phyloP scores from a whole-genome alignment of 2,888 invertebrate species.

The Leptinotarsa peninsularis region DNA sequence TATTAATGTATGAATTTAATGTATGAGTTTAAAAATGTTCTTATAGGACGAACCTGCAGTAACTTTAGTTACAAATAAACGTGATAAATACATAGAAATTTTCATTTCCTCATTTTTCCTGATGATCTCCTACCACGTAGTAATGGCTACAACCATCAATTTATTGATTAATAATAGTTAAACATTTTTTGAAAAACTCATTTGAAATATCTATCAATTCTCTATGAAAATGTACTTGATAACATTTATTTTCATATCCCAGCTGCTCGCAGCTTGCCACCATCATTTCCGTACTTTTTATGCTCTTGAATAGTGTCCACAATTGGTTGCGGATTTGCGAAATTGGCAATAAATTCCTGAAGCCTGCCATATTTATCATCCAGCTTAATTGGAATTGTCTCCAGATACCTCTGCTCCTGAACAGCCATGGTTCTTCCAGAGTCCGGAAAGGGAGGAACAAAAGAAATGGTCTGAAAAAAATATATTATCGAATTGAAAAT shows the following conservation, averaged over 20 bases:
- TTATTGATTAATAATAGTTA: too few relatives aligned
- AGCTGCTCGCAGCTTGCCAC: conserved; percentile 74
- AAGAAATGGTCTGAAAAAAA: conserved; percentile 18
- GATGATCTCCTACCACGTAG: too few relatives aligned
- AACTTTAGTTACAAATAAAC: too few relatives aligned
- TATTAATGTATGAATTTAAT: too few relatives aligned
- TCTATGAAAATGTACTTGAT: too few relatives aligned
- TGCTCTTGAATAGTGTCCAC: conserved; percentile 81
- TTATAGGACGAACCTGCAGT: too few relatives aligned
- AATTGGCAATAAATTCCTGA: conserved; percentile 58
- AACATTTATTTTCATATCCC: conserved; percentile 61
- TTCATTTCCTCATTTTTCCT: too few relatives aligned
- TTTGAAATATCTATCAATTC: too few relatives aligned
- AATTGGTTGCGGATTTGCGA: conserved; percentile 73
- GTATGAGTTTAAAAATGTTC: too few relatives aligned
- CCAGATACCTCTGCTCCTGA: conserved; percentile 53
- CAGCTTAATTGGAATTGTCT: conserved; percentile 56
- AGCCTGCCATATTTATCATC: conserved; percentile 60
- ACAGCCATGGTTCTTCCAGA: conserved; percentile 60
- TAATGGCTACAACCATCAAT: too few relatives aligned
- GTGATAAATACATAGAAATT: too few relatives aligned
- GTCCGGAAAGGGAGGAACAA: conserved; percentile 54
- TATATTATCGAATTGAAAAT: neutral
- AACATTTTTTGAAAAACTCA: too few relatives aligned
- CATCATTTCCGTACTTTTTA: conserved; percentile 84